Evolutionary conservation across 2,888 invertebrate species (phyloP), one percentile per base, ranked within the genome.

Genomic region (Tiliacea aurago): DNA sequence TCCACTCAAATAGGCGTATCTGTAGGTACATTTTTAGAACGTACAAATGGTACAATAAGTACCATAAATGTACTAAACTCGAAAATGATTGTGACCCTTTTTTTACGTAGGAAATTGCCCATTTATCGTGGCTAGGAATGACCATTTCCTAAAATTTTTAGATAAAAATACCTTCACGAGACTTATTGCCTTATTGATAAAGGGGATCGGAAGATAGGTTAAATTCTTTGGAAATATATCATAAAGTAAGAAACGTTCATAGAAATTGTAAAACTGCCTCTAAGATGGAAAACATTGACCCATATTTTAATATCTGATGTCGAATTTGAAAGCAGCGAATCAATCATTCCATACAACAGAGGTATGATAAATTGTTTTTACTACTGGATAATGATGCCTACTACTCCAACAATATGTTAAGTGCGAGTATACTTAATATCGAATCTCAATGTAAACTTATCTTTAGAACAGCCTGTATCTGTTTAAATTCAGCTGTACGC

Each of bases 291-390:
- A 82, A 82, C 83, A 85, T 73, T 89, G 90, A 89, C 90, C 90
- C 85, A 89, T 73, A 89, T 90, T 88, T 80, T 84, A 84, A 87
- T 88, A 89, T 88, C 85, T 87, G 84, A 84, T 87, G 77, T 86
- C 87, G 87, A 91, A 91, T 90, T 89, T 87, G 84, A 90, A 90
- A 89, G 87, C 86, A 88, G 81, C 80, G 81, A 87, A 92, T 92
- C 90, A 86, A 91, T 91, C 90, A 89, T 88, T 86, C 73, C 68
- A 73, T 82, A 75, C 74, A 87, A 84, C 74, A 69, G 77, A 81
- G 76, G 67, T 76, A 86, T 93, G 91, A 91, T 89, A 90, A 91
- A 92, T 92, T 89, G 87, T 87, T 80, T 81, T 82, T 84, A 84
- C 71, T 64, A 84, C 76, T 70, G 81, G 78, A 81, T 87, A 86